Evolutionary conservation across 2,888 invertebrate species (phyloP).

Genomic region (Tinea trinotella): DNA sequence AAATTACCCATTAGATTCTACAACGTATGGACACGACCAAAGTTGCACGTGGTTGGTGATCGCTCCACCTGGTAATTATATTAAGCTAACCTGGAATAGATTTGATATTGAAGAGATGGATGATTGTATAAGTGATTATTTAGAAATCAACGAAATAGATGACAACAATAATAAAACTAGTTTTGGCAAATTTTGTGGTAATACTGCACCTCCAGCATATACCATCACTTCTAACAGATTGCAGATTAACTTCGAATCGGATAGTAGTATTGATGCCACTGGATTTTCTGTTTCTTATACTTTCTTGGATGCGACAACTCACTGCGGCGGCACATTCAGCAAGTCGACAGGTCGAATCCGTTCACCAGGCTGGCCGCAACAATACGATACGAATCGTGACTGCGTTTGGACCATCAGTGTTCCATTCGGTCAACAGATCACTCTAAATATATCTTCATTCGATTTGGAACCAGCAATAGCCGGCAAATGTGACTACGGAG

Average conservation of each 20-base stretch:
- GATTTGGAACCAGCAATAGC: conserved; percentile 72
- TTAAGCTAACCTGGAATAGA: conserved; percentile 81
- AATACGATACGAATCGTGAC: conserved; percentile 78
- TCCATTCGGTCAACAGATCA: conserved; percentile 79
- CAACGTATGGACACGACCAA: conserved; percentile 38
- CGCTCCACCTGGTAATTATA: conserved; percentile 76
- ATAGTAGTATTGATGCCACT: conserved; percentile 42
- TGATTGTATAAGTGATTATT: conserved; percentile 73
- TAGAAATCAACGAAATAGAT: conserved; percentile 77
- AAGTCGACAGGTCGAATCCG: conserved; percentile 77
- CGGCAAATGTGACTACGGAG: conserved; percentile 45
- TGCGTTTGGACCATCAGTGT: conserved; percentile 88
- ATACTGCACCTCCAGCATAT: conserved; percentile 74
- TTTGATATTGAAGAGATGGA: conserved; percentile 76
- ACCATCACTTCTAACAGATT: conserved; percentile 78
- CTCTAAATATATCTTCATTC: conserved; percentile 71
- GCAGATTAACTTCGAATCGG: conserved; percentile 79
- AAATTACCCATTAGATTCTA: conserved; percentile 67
- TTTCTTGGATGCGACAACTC: conserved; percentile 45
- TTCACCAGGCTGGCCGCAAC: conserved; percentile 84
- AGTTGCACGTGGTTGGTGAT: conserved; percentile 83
- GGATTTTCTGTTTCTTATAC: conserved; percentile 85
- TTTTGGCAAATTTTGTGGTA: conserved; percentile 79
- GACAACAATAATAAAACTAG: conserved; percentile 46
- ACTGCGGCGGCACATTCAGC: conserved; percentile 82